Percentiles rank a stretch among this genome's conserved stretches.
These are phyloP conservation scores for Hyppa rectilinea DNA, from an alignment of 2,888 invertebrate genomes.

Conservation along the genomic window DNA sequence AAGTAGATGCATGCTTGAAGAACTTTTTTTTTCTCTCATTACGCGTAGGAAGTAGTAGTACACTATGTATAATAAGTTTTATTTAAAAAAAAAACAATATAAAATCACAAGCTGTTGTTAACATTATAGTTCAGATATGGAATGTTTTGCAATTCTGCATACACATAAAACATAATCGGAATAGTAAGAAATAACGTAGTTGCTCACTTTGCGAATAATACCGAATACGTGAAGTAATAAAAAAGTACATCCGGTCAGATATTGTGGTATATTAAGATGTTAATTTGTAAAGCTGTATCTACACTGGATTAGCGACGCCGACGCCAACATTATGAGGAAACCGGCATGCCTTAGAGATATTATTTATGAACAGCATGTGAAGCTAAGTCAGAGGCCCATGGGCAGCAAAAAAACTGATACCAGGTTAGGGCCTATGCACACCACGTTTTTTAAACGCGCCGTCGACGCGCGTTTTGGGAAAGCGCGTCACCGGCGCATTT, in stretches of 20 bases:
- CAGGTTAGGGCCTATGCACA: no score
- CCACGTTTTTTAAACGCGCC: no score
- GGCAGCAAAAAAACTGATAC: no score
- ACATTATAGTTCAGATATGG: constrained; percentile 1
- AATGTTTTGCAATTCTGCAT: neutral
- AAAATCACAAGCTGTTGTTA: neutral
- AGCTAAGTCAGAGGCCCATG: no score
- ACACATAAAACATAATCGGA: constrained; percentile 28
- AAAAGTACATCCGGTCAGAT: constrained; percentile 12
- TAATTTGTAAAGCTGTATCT: constrained; percentile 24
- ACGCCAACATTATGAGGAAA: no score
- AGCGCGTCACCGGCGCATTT: no score
- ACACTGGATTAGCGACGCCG: neutral
- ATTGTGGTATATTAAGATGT: neutral
- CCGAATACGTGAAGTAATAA: constrained; percentile 1
- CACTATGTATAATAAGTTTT: neutral
- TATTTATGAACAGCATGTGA: no score
- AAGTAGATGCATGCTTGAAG: constrained; percentile 18
- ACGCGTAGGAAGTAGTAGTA: neutral
- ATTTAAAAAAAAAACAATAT: neutral
- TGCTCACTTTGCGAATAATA: constrained; percentile 4
- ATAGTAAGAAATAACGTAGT: constrained; percentile 15
- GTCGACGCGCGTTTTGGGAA: no score
- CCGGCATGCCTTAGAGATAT: no score
- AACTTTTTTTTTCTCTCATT: constrained; percentile 29